These are phyloP conservation scores for Heliconius ismenius DNA, from an alignment of 2,888 invertebrate species.

Conservation along the genomic window DNA sequence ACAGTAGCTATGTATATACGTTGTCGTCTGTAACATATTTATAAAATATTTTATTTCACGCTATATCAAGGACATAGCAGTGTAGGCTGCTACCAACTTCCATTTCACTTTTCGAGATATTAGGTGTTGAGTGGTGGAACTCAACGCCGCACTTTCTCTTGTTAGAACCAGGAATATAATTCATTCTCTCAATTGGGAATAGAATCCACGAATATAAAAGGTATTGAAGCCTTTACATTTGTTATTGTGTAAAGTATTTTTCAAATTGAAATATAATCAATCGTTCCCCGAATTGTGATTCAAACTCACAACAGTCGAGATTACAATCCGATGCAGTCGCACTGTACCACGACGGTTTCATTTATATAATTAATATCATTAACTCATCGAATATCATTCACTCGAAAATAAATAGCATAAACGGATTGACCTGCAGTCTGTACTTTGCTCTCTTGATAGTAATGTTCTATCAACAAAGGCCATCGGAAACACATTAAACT, in stretches of 20 bases:
- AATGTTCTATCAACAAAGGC: conserved; percentile 13
- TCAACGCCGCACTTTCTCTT: too few species aligned
- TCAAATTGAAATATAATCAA: too few species aligned
- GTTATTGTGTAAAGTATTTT: too few species aligned
- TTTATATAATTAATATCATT: background rate
- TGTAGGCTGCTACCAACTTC: too few species aligned
- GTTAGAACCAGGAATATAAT: too few species aligned
- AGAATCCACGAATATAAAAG: too few species aligned
- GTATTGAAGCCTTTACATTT: too few species aligned
- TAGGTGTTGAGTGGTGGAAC: too few species aligned
- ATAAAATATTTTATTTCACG: background rate
- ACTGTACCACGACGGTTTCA: background rate
- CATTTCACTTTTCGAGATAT: too few species aligned
- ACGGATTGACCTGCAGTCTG: conserved; percentile 4
- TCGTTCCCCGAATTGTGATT: too few species aligned
- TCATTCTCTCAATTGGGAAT: too few species aligned
- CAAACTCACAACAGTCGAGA: background rate
- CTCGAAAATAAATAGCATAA: conserved; percentile 11
- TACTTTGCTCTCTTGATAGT: conserved; percentile 21
- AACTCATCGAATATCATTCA: conserved; percentile 4
- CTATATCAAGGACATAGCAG: too few species aligned
- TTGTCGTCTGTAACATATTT: background rate
- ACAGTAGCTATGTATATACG: background rate
- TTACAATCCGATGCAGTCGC: background rate
- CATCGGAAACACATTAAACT: conserved; percentile 11